These are phyloP conservation scores for Gonatopus flavifemur DNA, from an alignment of 1,140 invertebrate species.

Conservation along the genomic window DNA sequence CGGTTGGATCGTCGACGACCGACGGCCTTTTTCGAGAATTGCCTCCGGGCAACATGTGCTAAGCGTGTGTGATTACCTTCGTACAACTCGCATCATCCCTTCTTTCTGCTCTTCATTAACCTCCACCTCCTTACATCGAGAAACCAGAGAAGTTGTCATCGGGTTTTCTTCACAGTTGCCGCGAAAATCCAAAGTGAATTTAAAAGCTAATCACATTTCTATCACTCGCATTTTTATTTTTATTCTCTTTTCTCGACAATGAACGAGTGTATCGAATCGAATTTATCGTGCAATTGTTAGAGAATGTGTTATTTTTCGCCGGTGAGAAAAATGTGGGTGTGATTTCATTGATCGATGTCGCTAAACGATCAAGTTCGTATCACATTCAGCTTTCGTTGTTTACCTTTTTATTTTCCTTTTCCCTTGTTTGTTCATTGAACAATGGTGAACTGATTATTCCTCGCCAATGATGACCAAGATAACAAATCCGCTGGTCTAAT, in stretches of 20 bases:
- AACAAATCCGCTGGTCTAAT: slow-evolving; percentile 52
- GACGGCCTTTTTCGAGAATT: slow-evolving; percentile 47
- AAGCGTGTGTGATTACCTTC: slow-evolving; percentile 42
- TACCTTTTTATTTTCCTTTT: background rate
- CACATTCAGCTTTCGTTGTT: slow-evolving; percentile 6
- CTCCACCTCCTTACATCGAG: background rate
- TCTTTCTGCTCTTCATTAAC: background rate
- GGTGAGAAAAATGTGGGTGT: background rate
- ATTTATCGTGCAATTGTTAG: too few relatives aligned
- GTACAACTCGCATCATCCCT: slow-evolving; percentile 4
- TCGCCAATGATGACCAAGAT: slow-evolving; percentile 25
- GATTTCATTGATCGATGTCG: too few relatives aligned
- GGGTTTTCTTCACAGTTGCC: background rate
- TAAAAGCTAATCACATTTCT: too few relatives aligned
- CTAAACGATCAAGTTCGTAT: background rate
- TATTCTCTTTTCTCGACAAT: slow-evolving; percentile 7
- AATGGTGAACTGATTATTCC: slow-evolving; percentile 35
- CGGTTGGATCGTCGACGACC: slow-evolving; percentile 30
- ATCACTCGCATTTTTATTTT: slow-evolving; percentile 24
- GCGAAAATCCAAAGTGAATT: background rate
- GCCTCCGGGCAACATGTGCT: slow-evolving; percentile 46
- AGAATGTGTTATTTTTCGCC: background rate
- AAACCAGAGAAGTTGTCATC: background rate
- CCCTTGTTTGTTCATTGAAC: background rate
- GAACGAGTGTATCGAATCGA: too few relatives aligned